Evolutionary conservation across 2,888 invertebrate species (phyloP).

Genomic region (Eumerus sabulonum): DNA sequence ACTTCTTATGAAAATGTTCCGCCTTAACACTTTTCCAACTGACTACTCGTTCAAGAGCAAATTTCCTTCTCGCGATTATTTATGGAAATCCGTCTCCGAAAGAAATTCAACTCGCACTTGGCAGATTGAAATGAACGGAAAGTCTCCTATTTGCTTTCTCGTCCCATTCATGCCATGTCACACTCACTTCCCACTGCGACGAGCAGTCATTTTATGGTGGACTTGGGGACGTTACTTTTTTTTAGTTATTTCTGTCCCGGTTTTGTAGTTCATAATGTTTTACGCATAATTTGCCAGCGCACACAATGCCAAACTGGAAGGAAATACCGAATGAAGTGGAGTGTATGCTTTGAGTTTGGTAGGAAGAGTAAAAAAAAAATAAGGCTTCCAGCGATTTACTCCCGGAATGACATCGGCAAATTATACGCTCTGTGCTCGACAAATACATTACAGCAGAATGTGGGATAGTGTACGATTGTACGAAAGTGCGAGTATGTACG

Average conservation of each 20-base stretch:
- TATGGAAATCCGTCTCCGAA: conserved; percentile 45
- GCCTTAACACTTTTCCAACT: conserved; percentile 54
- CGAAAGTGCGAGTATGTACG: conserved; percentile 28
- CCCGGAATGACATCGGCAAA: conserved; percentile 52
- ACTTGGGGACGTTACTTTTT: conserved; percentile 10
- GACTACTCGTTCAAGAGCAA: conserved; percentile 11
- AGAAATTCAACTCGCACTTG: neutral
- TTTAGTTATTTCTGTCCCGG: conserved; percentile 10
- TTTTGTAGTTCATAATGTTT: conserved; percentile 62
- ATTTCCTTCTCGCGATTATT: conserved; percentile 46
- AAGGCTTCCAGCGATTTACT: conserved; percentile 21
- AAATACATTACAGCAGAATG: no score
- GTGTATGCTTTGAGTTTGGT: conserved; percentile 15
- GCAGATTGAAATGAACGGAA: neutral
- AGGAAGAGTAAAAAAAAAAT: neutral
- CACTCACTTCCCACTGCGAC: conserved; percentile 12
- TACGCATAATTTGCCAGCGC: conserved; percentile 65
- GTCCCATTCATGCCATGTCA: neutral
- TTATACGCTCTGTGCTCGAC: conserved; percentile 44
- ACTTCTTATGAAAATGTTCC: conserved; percentile 54
- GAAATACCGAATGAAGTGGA: conserved; percentile 14
- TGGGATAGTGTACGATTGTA: conserved; percentile 14
- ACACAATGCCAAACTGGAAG: conserved; percentile 10
- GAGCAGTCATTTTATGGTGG: conserved; percentile 37
- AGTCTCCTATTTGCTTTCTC: neutral